Evolutionary conservation across 1,140 invertebrate species (phyloP), one percentile per base, ranked within the genome.

Genomic region (Armadillidium nasatum): DNA sequence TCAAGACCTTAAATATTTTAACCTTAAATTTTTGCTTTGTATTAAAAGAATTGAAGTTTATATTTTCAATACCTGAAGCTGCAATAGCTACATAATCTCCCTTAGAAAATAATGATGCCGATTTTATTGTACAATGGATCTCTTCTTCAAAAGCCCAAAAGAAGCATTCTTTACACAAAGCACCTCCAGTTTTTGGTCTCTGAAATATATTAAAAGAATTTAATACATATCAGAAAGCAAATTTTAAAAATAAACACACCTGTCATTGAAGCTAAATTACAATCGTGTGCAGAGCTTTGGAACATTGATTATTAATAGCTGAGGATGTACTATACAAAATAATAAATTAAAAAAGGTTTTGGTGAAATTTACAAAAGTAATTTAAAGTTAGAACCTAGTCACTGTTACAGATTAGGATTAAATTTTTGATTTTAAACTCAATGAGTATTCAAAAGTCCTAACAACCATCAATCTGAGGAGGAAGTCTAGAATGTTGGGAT

Each of bases 131-230:
- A 83, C 93, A 89, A 86, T 99, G 97, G 81, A 99, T 91, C 88
- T 99, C 98, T 76, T 91, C 90, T 87, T 99, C 97, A 87, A 99
- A 99, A 2, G 92, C 93, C 83, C 87, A 89, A 84, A 92, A 98
- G 84, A 99, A 99, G 85, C 96, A 99, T 83, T 95, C 90, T 85
- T 96, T 98, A 83, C 96, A 99, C 21, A 98, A 85, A 0, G 93
- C 89, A 88, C 97, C 92, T 0, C 93, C 93, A 68, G 93, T 96
- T 89, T 95, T 94, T 0, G 93, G 93, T 23, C 94, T 88, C 92
- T 94, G 82, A 80, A 81, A 80, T 81, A 33, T 33, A 33, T 33
- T 3, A 33, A 33, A 33, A 33, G 33, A 33, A 82, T 82, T 69
- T 76, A 76, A n/a, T 76, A 11, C 45, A 67, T 71, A 78, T 43